phyloP scores from a whole-genome alignment of 2,113 vertebrate species.

The Psilopsiagon aurifrons region DNA sequence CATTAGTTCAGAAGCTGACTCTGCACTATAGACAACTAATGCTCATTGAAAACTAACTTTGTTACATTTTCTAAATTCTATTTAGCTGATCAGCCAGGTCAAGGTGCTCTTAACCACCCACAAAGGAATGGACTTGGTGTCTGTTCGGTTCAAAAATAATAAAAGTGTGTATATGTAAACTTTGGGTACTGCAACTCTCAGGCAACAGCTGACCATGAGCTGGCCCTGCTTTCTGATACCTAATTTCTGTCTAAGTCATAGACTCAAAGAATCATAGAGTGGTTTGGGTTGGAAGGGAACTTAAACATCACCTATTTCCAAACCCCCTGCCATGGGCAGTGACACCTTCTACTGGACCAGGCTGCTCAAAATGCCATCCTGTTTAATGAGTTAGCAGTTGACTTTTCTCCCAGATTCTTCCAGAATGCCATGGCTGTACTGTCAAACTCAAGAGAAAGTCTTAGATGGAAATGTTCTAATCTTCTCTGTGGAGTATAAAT shows the following conservation, averaged over 20 bases:
- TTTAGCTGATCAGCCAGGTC: neutral
- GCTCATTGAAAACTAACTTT: neutral
- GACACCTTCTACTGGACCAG: neutral
- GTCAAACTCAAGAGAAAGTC: constrained; percentile 3
- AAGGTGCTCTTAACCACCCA: neutral
- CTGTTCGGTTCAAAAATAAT: neutral
- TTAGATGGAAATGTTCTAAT: constrained; percentile 53
- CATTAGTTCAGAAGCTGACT: neutral
- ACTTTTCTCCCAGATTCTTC: neutral
- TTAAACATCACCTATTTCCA: neutral
- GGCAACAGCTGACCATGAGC: neutral
- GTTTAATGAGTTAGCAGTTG: neutral
- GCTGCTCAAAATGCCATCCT: neutral
- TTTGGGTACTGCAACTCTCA: neutral
- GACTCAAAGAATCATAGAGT: neutral
- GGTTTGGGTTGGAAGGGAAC: neutral
- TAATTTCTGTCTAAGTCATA: neutral
- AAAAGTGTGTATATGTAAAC: neutral
- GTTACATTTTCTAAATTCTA: neutral
- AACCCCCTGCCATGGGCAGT: neutral
- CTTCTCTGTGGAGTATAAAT: constrained; percentile 57
- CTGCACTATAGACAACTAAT: neutral
- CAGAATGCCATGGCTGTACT: neutral
- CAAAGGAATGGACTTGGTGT: neutral
- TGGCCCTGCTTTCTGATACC: neutral